Evolutionary conservation across 2,888 invertebrate genomes (phyloP), one percentile per base, ranked within the genome.

Genomic region (Eubasilissa splendida): DNA sequence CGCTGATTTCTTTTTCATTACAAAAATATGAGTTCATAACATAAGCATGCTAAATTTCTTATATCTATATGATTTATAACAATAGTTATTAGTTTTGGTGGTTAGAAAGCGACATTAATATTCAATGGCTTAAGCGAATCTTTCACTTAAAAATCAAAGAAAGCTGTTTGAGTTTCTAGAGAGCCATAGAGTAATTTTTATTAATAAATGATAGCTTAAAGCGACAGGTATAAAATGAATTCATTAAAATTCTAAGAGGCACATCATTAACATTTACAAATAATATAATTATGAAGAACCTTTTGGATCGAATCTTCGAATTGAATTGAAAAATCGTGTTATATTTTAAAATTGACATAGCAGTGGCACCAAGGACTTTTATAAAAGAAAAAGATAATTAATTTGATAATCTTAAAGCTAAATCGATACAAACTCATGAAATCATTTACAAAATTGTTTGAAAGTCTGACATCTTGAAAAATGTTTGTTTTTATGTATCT

Each of bases 21-120:
- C 14, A 22, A 14, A n/a, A 22, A 22, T 63, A 71, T 22, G 54
- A 53, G 14, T 33, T 73, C 33, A 56, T 56, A 12, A 73, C 71
- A 56, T 11, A 56, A 73, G 71, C 71, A 73, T 73, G 71, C 71
- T 73, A 73, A 73, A 50, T 54, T 56, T 54, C 11, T 33, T 73
- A 56, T 73, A 56, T 10, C 4, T 73, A 73, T 54, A 56, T 56
- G 56, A 31, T 14, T 73, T 22, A 56, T 73, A 22, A 73, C 71
- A 73, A 42, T 42, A 42, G n/a, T 22, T 71, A 22, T 22, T 22
- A 22, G 4, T 71, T 58, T 22, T 56, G 22, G n/a, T 73, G 54
- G 71, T 56, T 73, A 73, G 31, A 2, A 73, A 73, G 71, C 71
- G 71, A 65, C 56, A 42, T 56, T 50, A 10, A 42, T 65, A 33